Base-by-base conservation (phyloP, 2,113 vertebrate species). In the chimpanzee (Pan troglodytes) region DNA sequence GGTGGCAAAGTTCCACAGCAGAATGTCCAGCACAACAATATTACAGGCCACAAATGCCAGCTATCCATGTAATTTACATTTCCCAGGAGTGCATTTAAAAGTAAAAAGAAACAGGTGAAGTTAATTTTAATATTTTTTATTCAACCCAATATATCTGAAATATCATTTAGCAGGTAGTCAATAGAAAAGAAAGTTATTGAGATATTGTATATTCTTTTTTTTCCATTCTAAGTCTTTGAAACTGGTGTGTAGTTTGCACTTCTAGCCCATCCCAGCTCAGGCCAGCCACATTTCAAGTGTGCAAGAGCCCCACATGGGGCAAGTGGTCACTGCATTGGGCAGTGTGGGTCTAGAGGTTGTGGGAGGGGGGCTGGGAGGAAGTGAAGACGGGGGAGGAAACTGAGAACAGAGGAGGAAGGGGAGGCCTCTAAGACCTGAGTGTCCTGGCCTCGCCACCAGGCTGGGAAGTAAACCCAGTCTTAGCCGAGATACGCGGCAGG, bases 61-160 rank as follows among this genome's bases (percentile, higher is more conserved):
- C 57, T 38, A 5, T 1, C 0, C 6, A 0, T 18, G 6, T 13
- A 8, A n/a, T 48, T 94, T 35, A 40, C 6, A 17, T 68, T 52
- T 92, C 72, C 14, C 67, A 20, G 52, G 12, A 57, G 32, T 23
- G 52, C n/a, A 13, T 45, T 88, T 81, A 14, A 50, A 50, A 43
- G 25, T 40, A 32, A 32, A 76, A 68, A 75, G 45, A 92, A 61
- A 45, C 1, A 43, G 68, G 16, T 40, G 67, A 59, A 79, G 25
- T 87, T 67, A 10, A 50, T 75, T 94, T 84, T 48, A 76, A 88
- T 55, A 52, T 7, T 85, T 25, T 94, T 52, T 52, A 23, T 82
- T 72, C 93, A 87, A 27, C 61, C 40, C 48, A 43, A 6, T 38
- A 4, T n/a, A 67, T n/a, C 73, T n/a, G 68, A 89, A 67, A 78